Evolutionary conservation across 2,888 invertebrate species (phyloP).

Genomic region (Athetis lepigone): DNA sequence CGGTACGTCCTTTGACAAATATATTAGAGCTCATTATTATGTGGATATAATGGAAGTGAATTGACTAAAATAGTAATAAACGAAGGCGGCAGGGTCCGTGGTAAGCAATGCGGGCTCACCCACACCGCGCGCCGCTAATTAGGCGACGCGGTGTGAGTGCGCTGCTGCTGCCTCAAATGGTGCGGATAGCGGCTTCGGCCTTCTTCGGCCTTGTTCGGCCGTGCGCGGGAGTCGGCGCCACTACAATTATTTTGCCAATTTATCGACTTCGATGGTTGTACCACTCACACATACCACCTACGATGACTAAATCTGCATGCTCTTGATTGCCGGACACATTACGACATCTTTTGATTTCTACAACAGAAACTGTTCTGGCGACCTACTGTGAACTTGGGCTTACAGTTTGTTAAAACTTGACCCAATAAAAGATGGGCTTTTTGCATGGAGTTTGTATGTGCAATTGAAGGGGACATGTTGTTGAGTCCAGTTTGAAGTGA

Average conservation of each 20-base stretch:
- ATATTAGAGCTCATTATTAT: slow-evolving; percentile 69
- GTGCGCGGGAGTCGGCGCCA: slow-evolving; percentile 84
- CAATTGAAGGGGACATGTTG: not conserved
- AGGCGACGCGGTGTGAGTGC: slow-evolving; percentile 80
- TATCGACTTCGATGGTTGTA: slow-evolving; percentile 60
- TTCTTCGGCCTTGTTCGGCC: slow-evolving; percentile 81
- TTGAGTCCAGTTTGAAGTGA: slow-evolving; percentile 9
- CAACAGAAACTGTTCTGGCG: slow-evolving; percentile 5
- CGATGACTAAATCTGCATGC: slow-evolving; percentile 41
- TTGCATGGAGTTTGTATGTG: not conserved
- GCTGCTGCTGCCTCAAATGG: slow-evolving; percentile 83
- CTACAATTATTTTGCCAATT: slow-evolving; percentile 77
- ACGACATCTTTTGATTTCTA: slow-evolving; percentile 27
- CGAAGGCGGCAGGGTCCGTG: slow-evolving; percentile 76
- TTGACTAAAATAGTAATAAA: slow-evolving; percentile 72
- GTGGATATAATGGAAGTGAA: slow-evolving; percentile 59
- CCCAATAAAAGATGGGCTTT: no score
- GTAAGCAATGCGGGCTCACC: slow-evolving; percentile 83
- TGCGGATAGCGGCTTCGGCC: slow-evolving; percentile 73
- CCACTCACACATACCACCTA: slow-evolving; percentile 56
- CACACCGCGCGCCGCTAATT: slow-evolving; percentile 85
- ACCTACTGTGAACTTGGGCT: slow-evolving; percentile 13
- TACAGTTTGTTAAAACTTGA: not conserved
- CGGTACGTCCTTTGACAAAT: slow-evolving; percentile 59
- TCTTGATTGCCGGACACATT: slow-evolving; percentile 32